A percentile compares a stretch with the other conserved stretches of the same genome.
Conservation (phyloP, 2,888 invertebrate species). For the Ophioninae sp. region DNA sequence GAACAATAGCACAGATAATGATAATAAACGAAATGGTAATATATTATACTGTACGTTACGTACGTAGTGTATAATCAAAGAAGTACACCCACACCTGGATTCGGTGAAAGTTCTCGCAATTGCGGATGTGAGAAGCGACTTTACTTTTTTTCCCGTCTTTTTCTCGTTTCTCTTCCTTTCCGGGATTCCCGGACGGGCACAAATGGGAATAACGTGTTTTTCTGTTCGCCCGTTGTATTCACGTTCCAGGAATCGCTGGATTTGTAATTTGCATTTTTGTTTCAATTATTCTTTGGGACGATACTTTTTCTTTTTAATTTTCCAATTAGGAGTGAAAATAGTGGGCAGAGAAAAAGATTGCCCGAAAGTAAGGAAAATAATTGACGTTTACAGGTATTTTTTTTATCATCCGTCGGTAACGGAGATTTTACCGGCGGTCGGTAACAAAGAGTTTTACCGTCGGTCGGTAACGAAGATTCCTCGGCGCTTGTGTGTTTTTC, state of each 20-base stretch:
- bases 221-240: conserved; percentile 10
- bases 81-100: conserved; percentile 33
- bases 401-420: conserved; percentile 10
- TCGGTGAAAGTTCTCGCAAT: conserved; percentile 57
- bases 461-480: conserved; percentile 19
- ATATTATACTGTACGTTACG: conserved; percentile 38
- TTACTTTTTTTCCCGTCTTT: conserved; percentile 14
- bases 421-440: not conserved
- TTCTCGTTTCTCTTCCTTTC: conserved; percentile 22
- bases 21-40: conserved; percentile 11
- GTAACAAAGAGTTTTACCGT: not conserved
- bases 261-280: not conserved
- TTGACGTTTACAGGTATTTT: not conserved
- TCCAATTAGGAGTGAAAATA: too few species aligned
- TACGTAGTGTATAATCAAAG: conserved; percentile 12
- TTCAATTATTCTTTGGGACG: not conserved
- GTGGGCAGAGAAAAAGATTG: too few species aligned
- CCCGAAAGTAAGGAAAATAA: too few species aligned
- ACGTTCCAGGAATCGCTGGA: not conserved
- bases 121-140: conserved; percentile 45
- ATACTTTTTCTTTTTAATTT: too few species aligned
- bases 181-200: conserved; percentile 20
- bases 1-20: too few species aligned
- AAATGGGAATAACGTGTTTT: conserved; percentile 20
- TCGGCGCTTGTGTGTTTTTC: not conserved